Base-by-base conservation (phyloP, 2,113 vertebrate genomes). In the Balaeniceps rex region DNA sequence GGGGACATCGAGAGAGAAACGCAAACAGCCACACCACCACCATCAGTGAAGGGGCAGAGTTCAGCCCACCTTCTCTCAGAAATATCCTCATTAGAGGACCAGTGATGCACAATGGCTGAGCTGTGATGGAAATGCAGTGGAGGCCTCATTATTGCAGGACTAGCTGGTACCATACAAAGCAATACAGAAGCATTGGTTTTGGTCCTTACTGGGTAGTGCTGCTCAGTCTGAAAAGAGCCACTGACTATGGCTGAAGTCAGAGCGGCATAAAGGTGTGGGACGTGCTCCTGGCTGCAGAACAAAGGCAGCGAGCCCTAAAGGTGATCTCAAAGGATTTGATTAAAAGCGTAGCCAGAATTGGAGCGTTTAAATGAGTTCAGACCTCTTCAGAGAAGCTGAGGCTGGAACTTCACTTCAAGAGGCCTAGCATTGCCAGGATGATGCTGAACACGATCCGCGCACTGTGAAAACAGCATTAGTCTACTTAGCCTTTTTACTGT, bases 291-390 rank as follows among this genome's bases (percentile, higher is more conserved):
- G 44, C 70, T 76, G 63, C 58, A 66, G 80, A 88, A 79, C 55
- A 93, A 91, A 83, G 69, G 49, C 40, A 65, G 21, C 2, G 4
- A 88, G 58, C 70, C 77, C 70, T 42, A 49, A 75, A 79, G 74
- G 57, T 38, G 70, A 85, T 51, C 47, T 95, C 87, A 89, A 80
- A 96, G n/a, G 54, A 31, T 70, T 47, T 94, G 81, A 94, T 91
- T 94, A 87, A 86, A 94, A 82, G 51, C 2, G 3, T 61, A 72
- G 28, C 57, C 33, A 63, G 91, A 82, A 89, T 11, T 54, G 29
- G 40, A 87, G 33, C 54, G 51, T 85, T 87, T 58, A 81, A 95
- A 94, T 1, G 19, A 92, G 75, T 84, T 82, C 42, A 65, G 36
- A 25, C 23, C 63, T 83, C 54, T 91, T 91, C 74, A 87, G 38